A percentile compares a stretch with the other conserved stretches of the same genome.
Evolutionary conservation across 2,888 invertebrate genomes (phyloP).

Genomic region (Pteria penguin): DNA sequence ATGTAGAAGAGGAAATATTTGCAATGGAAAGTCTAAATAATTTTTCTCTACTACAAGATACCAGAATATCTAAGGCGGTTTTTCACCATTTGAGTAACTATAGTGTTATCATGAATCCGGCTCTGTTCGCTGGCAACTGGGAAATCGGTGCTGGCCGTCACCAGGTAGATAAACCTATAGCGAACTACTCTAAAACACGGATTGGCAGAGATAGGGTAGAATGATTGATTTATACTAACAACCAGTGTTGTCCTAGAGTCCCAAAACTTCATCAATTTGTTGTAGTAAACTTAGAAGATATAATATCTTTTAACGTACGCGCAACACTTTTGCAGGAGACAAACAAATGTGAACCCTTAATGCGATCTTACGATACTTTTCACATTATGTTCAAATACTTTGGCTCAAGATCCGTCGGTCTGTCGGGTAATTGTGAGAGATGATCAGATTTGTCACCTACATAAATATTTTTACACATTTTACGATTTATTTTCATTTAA

Average conservation of each 20-base stretch:
- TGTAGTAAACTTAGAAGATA: constrained; percentile 32
- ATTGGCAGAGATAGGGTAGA: constrained; percentile 31
- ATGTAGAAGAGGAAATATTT: no score
- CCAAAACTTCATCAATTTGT: constrained; percentile 42
- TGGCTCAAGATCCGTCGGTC: constrained; percentile 18
- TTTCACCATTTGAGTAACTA: no score
- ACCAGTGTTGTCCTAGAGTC: constrained; percentile 28
- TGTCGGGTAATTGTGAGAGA: constrained; percentile 25
- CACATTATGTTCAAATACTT: constrained; percentile 9
- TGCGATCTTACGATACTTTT: constrained; percentile 28
- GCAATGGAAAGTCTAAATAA: no score
- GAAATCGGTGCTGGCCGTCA: constrained; percentile 23
- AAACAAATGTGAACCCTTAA: constrained; percentile 29
- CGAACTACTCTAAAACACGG: constrained; percentile 22
- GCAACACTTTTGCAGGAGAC: constrained; percentile 3
- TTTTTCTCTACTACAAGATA: no score
- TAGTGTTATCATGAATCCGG: no score
- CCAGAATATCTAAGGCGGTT: no score
- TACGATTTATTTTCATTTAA: constrained; percentile 10
- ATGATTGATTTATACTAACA: constrained; percentile 35
- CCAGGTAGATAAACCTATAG: constrained; percentile 37
- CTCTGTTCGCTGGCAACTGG: background rate
- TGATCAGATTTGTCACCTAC: constrained; percentile 36
- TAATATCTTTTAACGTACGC: constrained; percentile 24
- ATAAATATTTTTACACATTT: constrained; percentile 43